Evolutionary conservation across 2,113 vertebrate species (phyloP), one percentile per base, ranked within the genome.

Genomic region (Prolemur simus): DNA sequence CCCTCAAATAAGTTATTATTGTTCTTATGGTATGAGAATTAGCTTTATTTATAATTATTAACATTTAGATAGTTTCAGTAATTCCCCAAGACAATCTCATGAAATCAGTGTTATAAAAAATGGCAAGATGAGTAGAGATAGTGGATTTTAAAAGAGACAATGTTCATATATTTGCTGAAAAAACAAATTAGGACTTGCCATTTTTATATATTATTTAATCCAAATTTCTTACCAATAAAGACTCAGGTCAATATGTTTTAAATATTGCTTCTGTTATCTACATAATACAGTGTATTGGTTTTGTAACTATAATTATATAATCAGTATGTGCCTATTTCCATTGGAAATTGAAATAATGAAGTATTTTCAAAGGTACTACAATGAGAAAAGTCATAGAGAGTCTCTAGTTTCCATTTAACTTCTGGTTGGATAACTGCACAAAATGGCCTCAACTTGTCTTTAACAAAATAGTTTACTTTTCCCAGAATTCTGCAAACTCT

Each of bases 1-100:
- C 13, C 11, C 17, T 87, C n/a, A 90, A 69, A 37, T 77, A 71
- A 71, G 17, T 86, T 86, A 23, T 66, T 74, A 54, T 77, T 69
- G 14, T 89, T 45, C 39, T 87, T 84, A 60, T 49, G 21, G 69
- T 77, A 76, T 11, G 21, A 95, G 32, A 91, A 81, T 71, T 90
- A 68, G 9, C 34, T 89, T 92, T 20, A 64, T 32, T 96, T 96
- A 54, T 87, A 89, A 90, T 86, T 91, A 71, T 84, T 96, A 54
- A 58, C 9, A 27, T 80, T 89, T 95, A 23, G 20, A 29, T 86
- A 12, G 14, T 58, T 94, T 96, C 58, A 45, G 14, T 86, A 91
- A 93, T 39, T 86, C 91, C 42, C 64, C 49, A 56, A 66, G 39
- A 42, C 4, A 74, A 86, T 91, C 25, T 91, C 34, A 83, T 91